phyloP scores from a whole-genome alignment of 2,888 invertebrate species.

The Hemistola chrysoprasaria region DNA sequence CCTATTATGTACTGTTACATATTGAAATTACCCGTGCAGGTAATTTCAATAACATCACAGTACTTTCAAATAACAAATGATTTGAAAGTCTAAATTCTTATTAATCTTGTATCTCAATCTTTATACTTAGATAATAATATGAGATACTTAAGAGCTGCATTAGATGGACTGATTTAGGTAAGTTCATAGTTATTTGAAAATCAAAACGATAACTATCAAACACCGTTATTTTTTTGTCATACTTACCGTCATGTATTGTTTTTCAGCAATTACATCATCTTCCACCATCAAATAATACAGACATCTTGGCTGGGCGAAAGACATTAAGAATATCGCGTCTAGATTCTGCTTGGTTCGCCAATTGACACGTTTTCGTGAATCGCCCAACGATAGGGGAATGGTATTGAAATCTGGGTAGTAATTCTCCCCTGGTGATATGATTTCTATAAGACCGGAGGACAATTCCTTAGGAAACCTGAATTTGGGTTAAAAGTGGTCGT shows the following conservation, averaged over 20 bases:
- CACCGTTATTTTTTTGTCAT: too few species aligned
- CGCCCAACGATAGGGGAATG: slow-evolving; percentile 90
- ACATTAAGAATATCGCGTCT: slow-evolving; percentile 96
- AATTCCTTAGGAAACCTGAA: slow-evolving; percentile 88
- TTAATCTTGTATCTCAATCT: too few species aligned
- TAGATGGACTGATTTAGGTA: too few species aligned
- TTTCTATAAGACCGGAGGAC: slow-evolving; percentile 92
- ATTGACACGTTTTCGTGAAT: slow-evolving; percentile 90
- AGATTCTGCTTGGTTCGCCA: slow-evolving; percentile 98
- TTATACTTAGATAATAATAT: too few species aligned
- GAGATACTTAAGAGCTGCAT: too few species aligned
- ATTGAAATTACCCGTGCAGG: too few species aligned
- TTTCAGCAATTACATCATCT: slow-evolving; percentile 95
- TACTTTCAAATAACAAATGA: too few species aligned
- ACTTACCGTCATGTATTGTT: slow-evolving; percentile 91
- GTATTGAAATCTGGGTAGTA: slow-evolving; percentile 94
- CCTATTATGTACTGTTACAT: too few species aligned
- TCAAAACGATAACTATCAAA: too few species aligned
- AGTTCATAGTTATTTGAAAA: too few species aligned
- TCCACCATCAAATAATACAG: slow-evolving; percentile 96
- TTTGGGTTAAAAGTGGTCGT: neutral
- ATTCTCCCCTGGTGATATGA: slow-evolving; percentile 91
- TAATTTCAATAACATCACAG: too few species aligned
- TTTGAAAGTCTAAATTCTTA: too few species aligned
- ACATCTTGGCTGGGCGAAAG: slow-evolving; percentile 93